Evolutionary conservation across 2,888 invertebrate genomes (phyloP).

Genomic region (Charanyca ferruginea): DNA sequence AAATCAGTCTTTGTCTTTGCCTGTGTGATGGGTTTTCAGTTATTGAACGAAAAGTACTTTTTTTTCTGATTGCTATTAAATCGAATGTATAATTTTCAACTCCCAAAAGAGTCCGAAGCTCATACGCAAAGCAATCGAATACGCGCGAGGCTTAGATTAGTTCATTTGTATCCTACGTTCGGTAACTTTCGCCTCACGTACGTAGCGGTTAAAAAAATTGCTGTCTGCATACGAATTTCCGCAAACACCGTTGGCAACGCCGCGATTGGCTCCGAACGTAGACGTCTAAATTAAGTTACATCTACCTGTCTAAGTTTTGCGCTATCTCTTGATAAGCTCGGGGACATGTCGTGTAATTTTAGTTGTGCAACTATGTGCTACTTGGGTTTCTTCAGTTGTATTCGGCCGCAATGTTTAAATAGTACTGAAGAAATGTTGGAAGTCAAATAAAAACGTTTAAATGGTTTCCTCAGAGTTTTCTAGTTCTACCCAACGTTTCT

Average conservation of each 20-base stretch:
- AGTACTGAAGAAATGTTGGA: conserved; percentile 23
- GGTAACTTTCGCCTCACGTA: conserved; percentile 79
- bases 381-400: conserved; percentile 43
- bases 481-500: conserved; percentile 11
- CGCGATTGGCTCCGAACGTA: conserved; percentile 77
- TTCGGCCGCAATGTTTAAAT: conserved; percentile 44
- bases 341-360: conserved; percentile 57
- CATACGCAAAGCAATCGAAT: conserved; percentile 39
- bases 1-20: too few relatives aligned
- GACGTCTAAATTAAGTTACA: conserved; percentile 83
- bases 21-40: too few relatives aligned
- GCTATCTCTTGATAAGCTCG: conserved; percentile 64
- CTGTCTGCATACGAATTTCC: conserved; percentile 80
- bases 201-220: conserved; percentile 76
- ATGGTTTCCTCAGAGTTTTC: conserved; percentile 16
- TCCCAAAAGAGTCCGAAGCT: conserved; percentile 36
- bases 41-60: too few relatives aligned
- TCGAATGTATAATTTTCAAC: conserved; percentile 35
- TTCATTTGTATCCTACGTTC: conserved; percentile 59
- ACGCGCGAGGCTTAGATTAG: conserved; percentile 61
- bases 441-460: conserved; percentile 46
- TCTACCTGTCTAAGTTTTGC: conserved; percentile 75
- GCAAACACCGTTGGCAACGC: conserved; percentile 71
- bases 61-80: conserved; percentile 29
- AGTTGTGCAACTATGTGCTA: conserved; percentile 46